Evolutionary conservation across 2,888 invertebrate genomes (phyloP).

Genomic region (Oegoconia quadripuncta): DNA sequence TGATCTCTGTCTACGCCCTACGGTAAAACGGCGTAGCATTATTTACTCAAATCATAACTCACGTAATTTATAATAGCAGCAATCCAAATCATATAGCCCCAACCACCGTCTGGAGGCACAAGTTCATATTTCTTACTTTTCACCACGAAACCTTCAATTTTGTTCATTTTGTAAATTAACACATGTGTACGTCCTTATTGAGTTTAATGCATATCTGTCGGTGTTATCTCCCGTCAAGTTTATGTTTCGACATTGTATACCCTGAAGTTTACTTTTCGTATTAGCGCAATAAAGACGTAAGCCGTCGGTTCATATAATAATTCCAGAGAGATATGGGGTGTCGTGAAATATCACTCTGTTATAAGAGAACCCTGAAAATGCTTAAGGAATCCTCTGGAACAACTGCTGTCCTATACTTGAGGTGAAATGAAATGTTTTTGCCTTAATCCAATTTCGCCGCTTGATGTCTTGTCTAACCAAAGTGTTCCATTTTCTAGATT

Average conservation of each 20-base stretch:
- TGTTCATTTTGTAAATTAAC: slow-evolving; percentile 29
- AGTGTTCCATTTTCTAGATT: too few relatives aligned
- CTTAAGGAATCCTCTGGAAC: slow-evolving; percentile 8
- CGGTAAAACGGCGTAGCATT: background rate
- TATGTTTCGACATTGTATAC: slow-evolving; percentile 1
- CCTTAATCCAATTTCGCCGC: background rate
- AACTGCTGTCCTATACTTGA: background rate
- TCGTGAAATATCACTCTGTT: slow-evolving; percentile 9
- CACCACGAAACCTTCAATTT: slow-evolving; percentile 21
- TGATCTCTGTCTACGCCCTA: too few relatives aligned
- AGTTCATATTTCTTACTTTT: slow-evolving; percentile 37
- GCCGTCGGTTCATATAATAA: slow-evolving; percentile 7
- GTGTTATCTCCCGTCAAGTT: slow-evolving; percentile 4
- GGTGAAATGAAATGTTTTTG: background rate
- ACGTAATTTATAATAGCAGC: slow-evolving; percentile 80
- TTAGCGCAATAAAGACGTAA: slow-evolving; percentile 10
- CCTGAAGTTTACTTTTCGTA: slow-evolving; percentile 5
- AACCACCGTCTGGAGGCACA: slow-evolving; percentile 82
- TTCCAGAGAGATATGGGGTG: slow-evolving; percentile 7
- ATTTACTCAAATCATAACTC: slow-evolving; percentile 48
- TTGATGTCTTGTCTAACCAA: too few relatives aligned
- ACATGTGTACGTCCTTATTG: background rate
- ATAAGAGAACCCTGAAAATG: slow-evolving; percentile 1
- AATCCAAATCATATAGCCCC: slow-evolving; percentile 83
- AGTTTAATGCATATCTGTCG: background rate